Percentiles rank a stretch among this genome's conserved stretches.
phyloP scores from a whole-genome alignment of 2,888 invertebrate genomes.

The Drosophila antonietae region DNA sequence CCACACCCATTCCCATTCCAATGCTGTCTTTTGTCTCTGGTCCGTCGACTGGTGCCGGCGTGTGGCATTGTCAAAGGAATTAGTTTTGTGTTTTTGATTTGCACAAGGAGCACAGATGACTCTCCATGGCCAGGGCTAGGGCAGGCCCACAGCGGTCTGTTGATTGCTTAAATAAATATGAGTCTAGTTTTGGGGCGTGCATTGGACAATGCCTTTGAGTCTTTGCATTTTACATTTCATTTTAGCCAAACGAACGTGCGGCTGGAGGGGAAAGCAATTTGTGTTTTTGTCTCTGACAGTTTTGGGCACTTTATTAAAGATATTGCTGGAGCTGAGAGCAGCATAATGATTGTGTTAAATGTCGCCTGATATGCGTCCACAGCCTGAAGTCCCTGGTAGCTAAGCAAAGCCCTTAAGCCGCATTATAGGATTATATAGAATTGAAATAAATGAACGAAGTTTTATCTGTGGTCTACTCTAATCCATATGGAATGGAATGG shows the following conservation, averaged over 20 bases:
- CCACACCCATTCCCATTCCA: background rate
- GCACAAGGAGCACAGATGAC: conserved; percentile 61
- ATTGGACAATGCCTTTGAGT: conserved; percentile 70
- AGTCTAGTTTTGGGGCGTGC: conserved; percentile 64
- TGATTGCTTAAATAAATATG: conserved; percentile 78
- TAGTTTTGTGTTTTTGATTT: conserved; percentile 80
- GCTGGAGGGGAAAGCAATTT: conserved; percentile 52
- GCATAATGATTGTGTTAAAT: conserved; percentile 53
- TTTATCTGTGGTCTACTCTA: background rate
- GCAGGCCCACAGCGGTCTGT: conserved; percentile 61
- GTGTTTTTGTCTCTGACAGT: conserved; percentile 73
- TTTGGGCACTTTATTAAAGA: conserved; percentile 76
- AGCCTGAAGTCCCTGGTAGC: background rate
- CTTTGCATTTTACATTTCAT: conserved; percentile 59
- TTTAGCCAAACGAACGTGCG: conserved; percentile 25
- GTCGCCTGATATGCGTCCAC: conserved; percentile 20
- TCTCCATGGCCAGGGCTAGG: conserved; percentile 18
- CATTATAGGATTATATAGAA: background rate
- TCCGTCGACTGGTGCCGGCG: conserved; percentile 55
- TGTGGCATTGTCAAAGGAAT: conserved; percentile 79
- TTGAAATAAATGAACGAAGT: background rate
- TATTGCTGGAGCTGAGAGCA: conserved; percentile 57
- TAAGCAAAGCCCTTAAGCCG: conserved; percentile 2
- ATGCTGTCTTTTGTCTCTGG: conserved; percentile 11
- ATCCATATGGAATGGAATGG: background rate